Evolutionary conservation across 2,888 invertebrate genomes (phyloP).

Genomic region (Pantelozetes paolii): DNA sequence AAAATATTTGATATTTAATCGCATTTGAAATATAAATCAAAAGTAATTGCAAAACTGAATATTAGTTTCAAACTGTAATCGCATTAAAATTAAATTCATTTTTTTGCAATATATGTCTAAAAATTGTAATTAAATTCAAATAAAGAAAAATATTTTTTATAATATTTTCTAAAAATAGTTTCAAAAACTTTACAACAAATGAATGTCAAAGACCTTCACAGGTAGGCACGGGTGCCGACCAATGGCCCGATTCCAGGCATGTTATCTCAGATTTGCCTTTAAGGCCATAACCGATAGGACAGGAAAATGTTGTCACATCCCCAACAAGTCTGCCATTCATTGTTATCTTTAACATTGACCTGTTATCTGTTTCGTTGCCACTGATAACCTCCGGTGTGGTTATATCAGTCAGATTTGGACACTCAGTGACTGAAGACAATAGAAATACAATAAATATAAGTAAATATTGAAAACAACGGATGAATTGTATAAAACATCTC

Average conservation of each 20-base stretch:
- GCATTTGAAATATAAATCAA: too few species aligned
- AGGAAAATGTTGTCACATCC: slow-evolving; percentile 73
- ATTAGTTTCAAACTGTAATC: too few species aligned
- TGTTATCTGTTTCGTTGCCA: slow-evolving; percentile 27
- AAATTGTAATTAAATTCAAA: too few species aligned
- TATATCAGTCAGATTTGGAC: slow-evolving; percentile 64
- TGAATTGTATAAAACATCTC: background rate
- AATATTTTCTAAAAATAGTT: too few species aligned
- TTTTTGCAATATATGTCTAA: too few species aligned
- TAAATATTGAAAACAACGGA: background rate
- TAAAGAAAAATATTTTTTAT: too few species aligned
- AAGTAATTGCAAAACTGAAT: too few species aligned
- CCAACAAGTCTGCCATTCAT: slow-evolving; percentile 74
- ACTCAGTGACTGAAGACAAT: slow-evolving; percentile 64
- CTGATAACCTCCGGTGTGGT: slow-evolving; percentile 35
- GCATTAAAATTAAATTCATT: too few species aligned
- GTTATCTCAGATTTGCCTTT: slow-evolving; percentile 64
- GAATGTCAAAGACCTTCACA: slow-evolving; percentile 60
- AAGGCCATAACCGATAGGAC: slow-evolving; percentile 70
- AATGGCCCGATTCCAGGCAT: slow-evolving; percentile 76
- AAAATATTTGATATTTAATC: background rate
- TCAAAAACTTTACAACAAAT: too few species aligned
- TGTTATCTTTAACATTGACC: slow-evolving; percentile 60
- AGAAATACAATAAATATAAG: background rate
- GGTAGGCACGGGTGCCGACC: slow-evolving; percentile 75